Conservation (phyloP, 2,113 vertebrate genomes). For the Chaenogobius annularis region DNA sequence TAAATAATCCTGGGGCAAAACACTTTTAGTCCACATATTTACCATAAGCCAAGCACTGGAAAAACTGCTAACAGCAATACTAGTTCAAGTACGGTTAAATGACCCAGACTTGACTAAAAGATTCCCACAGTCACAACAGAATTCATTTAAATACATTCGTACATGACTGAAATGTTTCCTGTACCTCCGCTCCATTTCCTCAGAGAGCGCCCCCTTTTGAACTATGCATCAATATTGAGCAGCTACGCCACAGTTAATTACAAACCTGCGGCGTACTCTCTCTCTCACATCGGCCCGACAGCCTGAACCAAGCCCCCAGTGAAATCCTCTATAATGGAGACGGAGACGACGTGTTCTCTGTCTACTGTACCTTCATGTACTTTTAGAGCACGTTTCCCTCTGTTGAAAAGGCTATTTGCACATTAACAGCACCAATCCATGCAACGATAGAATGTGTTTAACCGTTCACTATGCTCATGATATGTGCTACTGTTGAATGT, state of each 20-base stretch:
- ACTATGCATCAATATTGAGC: slow-evolving; percentile 29
- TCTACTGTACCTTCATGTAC: slow-evolving; percentile 2
- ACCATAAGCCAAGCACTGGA: too few relatives aligned
- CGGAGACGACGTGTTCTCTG: slow-evolving; percentile 8
- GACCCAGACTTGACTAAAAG: too few relatives aligned
- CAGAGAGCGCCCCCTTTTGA: slow-evolving; percentile 22
- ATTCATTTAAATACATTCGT: background rate
- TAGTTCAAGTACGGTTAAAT: too few relatives aligned
- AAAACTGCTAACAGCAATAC: too few relatives aligned
- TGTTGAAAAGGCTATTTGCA: slow-evolving; percentile 41
- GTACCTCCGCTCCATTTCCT: slow-evolving; percentile 28
- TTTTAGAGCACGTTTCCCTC: background rate
- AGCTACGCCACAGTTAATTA: slow-evolving; percentile 24
- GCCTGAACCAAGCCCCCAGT: slow-evolving; percentile 2
- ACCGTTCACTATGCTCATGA: slow-evolving; percentile 26
- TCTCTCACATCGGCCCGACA: slow-evolving; percentile 6
- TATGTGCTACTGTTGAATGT: slow-evolving; percentile 24
- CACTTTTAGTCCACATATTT: too few relatives aligned
- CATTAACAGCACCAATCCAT: slow-evolving; percentile 33
- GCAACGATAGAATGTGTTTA: slow-evolving; percentile 49
- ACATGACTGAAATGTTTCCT: slow-evolving; percentile 23
- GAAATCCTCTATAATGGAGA: slow-evolving; percentile 4
- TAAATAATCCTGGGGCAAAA: too few relatives aligned
- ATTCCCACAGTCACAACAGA: background rate
- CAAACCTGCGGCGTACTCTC: background rate